Conservation (phyloP, 2,113 vertebrate genomes). For the Silurus meridionalis region DNA sequence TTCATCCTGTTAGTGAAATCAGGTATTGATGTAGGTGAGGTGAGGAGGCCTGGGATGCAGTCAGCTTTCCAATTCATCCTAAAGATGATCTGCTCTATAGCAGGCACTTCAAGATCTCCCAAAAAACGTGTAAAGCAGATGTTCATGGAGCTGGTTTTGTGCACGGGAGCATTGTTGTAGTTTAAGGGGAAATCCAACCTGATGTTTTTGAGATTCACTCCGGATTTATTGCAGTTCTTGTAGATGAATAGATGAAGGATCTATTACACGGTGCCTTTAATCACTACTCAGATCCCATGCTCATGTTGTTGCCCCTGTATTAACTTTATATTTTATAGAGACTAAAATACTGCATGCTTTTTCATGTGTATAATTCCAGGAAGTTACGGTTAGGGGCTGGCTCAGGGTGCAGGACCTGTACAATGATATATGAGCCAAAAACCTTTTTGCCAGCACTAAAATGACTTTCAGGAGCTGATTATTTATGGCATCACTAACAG, state of each 20-base stretch:
- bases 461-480: background rate
- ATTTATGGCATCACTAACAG: conserved; percentile 27
- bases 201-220: no score
- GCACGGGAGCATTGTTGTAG: no score
- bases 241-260: background rate
- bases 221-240: background rate
- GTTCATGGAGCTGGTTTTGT: no score
- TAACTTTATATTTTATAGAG: background rate
- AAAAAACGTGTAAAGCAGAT: no score
- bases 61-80: no score
- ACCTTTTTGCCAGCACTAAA: background rate
- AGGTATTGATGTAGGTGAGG: no score
- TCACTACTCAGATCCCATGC: background rate
- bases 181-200: no score
- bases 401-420: background rate
- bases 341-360: background rate
- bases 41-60: no score
- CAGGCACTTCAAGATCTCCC: no score
- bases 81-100: no score
- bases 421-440: background rate
- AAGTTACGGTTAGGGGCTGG: background rate
- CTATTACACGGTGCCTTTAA: background rate
- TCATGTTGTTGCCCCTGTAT: background rate
- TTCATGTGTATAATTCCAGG: background rate
- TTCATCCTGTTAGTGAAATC: no score